Evolutionary conservation across 2,888 invertebrate species (phyloP).

Genomic region (Agonum fuliginosum): DNA sequence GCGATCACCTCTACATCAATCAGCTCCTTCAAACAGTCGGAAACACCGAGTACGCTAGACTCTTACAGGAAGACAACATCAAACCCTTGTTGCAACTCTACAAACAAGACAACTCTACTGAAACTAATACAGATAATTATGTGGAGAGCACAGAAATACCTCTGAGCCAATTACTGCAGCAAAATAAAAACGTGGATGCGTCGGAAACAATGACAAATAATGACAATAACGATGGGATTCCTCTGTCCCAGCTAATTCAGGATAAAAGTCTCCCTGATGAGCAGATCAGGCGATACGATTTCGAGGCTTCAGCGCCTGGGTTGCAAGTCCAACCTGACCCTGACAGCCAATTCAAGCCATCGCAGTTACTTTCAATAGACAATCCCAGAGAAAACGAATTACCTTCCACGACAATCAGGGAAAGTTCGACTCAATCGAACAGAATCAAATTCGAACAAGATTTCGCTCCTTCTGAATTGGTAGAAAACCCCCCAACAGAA

Average conservation of each 20-base stretch:
- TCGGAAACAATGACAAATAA: neutral
- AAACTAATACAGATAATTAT: slow-evolving; percentile 49
- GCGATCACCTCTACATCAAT: slow-evolving; percentile 65
- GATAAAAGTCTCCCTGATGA: too few species aligned
- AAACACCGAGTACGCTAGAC: slow-evolving; percentile 68
- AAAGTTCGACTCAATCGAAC: slow-evolving; percentile 24
- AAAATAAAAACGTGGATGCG: neutral
- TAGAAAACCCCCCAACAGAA: slow-evolving; percentile 12
- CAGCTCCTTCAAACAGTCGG: slow-evolving; percentile 66
- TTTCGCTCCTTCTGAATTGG: neutral
- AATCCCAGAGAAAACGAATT: slow-evolving; percentile 43
- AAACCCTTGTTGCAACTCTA: slow-evolving; percentile 66
- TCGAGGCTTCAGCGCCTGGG: slow-evolving; percentile 47
- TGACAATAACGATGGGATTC: neutral
- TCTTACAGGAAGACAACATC: slow-evolving; percentile 69
- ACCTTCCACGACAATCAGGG: slow-evolving; percentile 20
- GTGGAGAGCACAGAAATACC: neutral
- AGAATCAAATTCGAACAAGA: slow-evolving; percentile 2
- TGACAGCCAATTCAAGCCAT: slow-evolving; percentile 52
- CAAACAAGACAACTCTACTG: slow-evolving; percentile 64
- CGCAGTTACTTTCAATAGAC: slow-evolving; percentile 43
- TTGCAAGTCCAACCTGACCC: slow-evolving; percentile 25
- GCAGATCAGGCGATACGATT: slow-evolving; percentile 52
- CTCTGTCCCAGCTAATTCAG: neutral
- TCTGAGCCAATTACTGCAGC: neutral